A percentile compares a stretch with the other conserved stretches of the same genome.
These are phyloP conservation scores for Orcinus orca DNA, from an alignment of 2,113 vertebrate genomes.

Conservation along the genomic window DNA sequence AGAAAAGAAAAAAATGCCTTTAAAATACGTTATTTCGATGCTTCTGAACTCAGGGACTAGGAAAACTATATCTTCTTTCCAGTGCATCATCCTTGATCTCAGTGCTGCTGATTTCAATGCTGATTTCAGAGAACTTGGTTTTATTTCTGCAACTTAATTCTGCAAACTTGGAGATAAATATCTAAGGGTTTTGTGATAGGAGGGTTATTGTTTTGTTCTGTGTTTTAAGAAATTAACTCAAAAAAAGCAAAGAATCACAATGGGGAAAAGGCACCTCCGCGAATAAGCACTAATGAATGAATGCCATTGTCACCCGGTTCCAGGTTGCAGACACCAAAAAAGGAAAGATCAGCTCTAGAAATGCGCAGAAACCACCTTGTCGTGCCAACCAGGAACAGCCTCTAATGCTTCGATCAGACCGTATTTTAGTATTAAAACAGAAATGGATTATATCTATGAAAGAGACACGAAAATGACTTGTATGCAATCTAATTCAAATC, in stretches of 20 bases:
- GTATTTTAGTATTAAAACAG: constrained; percentile 57
- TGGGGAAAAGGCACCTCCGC: constrained; percentile 65
- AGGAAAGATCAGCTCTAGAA: constrained; percentile 20
- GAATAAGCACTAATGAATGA: constrained; percentile 66
- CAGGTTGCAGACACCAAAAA: constrained; percentile 61
- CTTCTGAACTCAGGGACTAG: neutral
- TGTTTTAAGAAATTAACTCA: neutral
- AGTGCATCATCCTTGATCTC: neutral
- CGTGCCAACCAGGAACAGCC: constrained; percentile 68
- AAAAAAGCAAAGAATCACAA: constrained; percentile 59
- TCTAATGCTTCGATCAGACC: constrained; percentile 67
- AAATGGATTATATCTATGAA: constrained; percentile 74
- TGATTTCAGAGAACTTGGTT: neutral
- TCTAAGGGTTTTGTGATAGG: neutral
- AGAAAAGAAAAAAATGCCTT: neutral
- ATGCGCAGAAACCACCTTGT: constrained; percentile 40
- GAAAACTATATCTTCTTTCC: neutral
- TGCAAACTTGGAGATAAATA: neutral
- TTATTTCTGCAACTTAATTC: neutral
- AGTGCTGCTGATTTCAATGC: neutral
- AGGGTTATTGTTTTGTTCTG: neutral
- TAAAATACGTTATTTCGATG: neutral
- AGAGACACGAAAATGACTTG: constrained; percentile 79
- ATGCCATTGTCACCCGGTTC: neutral
- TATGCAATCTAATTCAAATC: constrained; percentile 76